phyloP scores from a whole-genome alignment of 2,113 vertebrate species.

The Rafetus swinhoei region DNA sequence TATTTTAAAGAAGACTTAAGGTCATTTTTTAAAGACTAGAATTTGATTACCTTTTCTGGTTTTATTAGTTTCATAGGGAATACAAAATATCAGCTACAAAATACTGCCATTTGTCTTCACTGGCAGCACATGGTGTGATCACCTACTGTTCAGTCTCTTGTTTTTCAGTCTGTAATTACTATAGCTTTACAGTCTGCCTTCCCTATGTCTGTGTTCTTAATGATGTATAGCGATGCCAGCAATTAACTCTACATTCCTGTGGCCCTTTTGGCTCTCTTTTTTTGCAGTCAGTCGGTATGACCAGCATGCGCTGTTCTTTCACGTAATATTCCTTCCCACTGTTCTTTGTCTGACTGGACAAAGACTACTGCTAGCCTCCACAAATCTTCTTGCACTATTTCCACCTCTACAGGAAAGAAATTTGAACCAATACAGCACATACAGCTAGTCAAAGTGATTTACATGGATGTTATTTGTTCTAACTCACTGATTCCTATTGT shows the following conservation, averaged over 20 bases:
- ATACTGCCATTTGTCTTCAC: conserved; percentile 28
- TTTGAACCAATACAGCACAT: neutral
- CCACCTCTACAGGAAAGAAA: neutral
- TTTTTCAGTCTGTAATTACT: conserved; percentile 52
- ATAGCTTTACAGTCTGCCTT: conserved; percentile 34
- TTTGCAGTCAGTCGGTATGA: neutral
- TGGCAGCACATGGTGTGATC: neutral
- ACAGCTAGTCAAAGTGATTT: neutral
- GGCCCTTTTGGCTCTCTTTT: neutral
- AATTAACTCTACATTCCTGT: neutral
- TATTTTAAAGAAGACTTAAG: neutral
- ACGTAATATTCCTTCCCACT: neutral
- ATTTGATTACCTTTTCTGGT: neutral
- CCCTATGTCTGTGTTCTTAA: conserved; percentile 14
- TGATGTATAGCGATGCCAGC: conserved; percentile 6
- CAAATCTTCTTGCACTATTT: fast-evolving
- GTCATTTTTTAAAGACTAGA: neutral
- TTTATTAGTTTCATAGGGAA: neutral
- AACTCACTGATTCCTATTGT: neutral
- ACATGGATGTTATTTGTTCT: neutral
- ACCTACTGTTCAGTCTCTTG: conserved; percentile 1
- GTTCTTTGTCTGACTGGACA: neutral
- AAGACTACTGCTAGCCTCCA: neutral
- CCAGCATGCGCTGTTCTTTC: neutral
- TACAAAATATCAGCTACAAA: conserved; percentile 23